Percentiles rank a stretch among this genome's conserved stretches.
These are phyloP conservation scores for Timema cristinae DNA, from an alignment of 2,888 invertebrate species.

Conservation along the genomic window DNA sequence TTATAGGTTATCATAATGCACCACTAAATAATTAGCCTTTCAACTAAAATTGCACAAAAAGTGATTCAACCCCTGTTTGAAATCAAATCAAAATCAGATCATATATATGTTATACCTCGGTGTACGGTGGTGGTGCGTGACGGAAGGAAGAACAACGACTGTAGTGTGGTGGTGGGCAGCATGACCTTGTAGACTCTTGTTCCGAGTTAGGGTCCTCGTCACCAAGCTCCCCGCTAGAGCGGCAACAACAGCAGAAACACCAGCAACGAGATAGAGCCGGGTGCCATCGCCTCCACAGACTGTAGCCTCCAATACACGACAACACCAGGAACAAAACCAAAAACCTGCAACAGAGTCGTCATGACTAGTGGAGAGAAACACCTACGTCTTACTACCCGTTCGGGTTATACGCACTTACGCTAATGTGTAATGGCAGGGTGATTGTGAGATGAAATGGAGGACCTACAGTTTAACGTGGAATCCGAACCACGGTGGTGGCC, in stretches of 20 bases:
- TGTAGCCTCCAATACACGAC: constrained; percentile 65
- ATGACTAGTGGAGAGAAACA: constrained; percentile 19
- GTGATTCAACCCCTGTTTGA: too few relatives aligned
- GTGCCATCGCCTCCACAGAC: constrained; percentile 54
- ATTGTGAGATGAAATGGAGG: too few relatives aligned
- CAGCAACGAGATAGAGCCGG: constrained; percentile 22
- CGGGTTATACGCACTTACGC: too few relatives aligned
- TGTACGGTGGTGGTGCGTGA: constrained; percentile 78
- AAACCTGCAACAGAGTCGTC: constrained; percentile 51
- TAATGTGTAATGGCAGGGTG: too few relatives aligned
- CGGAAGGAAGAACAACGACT: constrained; percentile 80
- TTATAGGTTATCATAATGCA: too few relatives aligned
- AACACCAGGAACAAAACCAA: constrained; percentile 65
- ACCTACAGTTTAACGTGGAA: too few relatives aligned
- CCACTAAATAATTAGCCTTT: too few relatives aligned
- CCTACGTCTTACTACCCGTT: too few relatives aligned
- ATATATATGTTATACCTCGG: constrained; percentile 69
- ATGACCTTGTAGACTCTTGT: constrained; percentile 73
- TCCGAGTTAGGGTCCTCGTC: constrained; percentile 61
- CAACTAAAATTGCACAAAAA: too few relatives aligned
- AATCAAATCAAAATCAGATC: too few relatives aligned
- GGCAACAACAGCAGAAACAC: constrained; percentile 31
- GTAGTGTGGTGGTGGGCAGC: constrained; percentile 79
- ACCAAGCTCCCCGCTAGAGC: constrained; percentile 43
- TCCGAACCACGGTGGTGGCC: too few relatives aligned